A percentile compares a stretch with the other conserved stretches of the same genome.
phyloP scores from a whole-genome alignment of 2,113 vertebrate species.

The Cacatua alba region DNA sequence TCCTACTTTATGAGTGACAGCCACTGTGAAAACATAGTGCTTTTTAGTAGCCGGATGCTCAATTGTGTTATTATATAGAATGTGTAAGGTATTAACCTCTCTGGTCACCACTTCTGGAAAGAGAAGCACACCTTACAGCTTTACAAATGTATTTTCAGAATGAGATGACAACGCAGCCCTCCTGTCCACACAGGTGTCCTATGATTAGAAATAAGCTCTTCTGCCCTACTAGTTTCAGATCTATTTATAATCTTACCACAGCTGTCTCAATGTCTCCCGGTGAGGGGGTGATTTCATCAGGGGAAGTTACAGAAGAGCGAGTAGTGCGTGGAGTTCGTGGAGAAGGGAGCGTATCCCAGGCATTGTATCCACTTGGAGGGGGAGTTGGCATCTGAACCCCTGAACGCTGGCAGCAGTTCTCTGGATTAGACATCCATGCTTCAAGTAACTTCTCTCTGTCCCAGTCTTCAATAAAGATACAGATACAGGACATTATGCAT shows the following conservation, averaged over 20 bases:
- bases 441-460: slow-evolving; percentile 97
- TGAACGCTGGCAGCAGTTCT: slow-evolving; percentile 95
- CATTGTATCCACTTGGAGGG: slow-evolving; percentile 92
- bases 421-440: slow-evolving; percentile 96
- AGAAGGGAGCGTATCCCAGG: slow-evolving; percentile 96
- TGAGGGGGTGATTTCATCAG: slow-evolving; percentile 91
- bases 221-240: not conserved
- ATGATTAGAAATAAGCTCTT: not conserved
- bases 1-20: not conserved
- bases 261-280: slow-evolving; percentile 87
- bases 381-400: slow-evolving; percentile 96
- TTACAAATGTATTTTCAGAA: not conserved
- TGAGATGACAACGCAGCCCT: not conserved
- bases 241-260: slow-evolving; percentile 76
- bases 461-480: slow-evolving; percentile 84
- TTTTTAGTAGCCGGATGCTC: not conserved
- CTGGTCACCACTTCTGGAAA: not conserved
- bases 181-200: not conserved
- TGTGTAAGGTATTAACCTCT: not conserved
- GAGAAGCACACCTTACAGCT: not conserved
- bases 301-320: slow-evolving; percentile 91
- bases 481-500: not conserved
- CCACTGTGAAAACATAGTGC: not conserved
- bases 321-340: slow-evolving; percentile 92
- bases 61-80: not conserved